Conservation (phyloP, 2,888 invertebrate species). For the Eupithecia exiguata region DNA sequence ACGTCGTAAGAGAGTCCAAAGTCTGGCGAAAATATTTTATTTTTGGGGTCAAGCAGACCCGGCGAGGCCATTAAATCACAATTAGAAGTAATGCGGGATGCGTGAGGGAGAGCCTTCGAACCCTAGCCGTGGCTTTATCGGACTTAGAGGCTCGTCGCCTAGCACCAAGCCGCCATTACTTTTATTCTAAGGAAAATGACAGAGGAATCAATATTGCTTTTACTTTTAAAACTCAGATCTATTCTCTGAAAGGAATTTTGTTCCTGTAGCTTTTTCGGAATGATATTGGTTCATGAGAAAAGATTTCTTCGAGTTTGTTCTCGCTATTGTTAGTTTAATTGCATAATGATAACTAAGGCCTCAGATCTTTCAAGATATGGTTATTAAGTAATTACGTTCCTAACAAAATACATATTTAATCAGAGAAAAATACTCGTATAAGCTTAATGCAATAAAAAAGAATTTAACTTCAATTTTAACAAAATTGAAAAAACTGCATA, state of each 20-base stretch:
- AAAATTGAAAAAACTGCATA: too few relatives aligned
- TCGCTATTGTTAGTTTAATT: neutral
- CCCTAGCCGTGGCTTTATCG: slow-evolving; percentile 69
- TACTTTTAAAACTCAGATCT: slow-evolving; percentile 30
- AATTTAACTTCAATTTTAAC: too few relatives aligned
- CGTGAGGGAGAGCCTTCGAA: slow-evolving; percentile 70
- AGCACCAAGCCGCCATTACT: slow-evolving; percentile 63
- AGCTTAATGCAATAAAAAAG: too few relatives aligned
- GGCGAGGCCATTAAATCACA: slow-evolving; percentile 80
- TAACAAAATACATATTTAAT: too few relatives aligned
- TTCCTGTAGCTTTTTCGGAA: neutral
- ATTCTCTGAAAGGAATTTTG: neutral
- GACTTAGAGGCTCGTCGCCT: slow-evolving; percentile 75
- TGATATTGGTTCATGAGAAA: neutral
- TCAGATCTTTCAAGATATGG: too few relatives aligned
- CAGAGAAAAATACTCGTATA: too few relatives aligned
- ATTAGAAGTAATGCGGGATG: slow-evolving; percentile 82
- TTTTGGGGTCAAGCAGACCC: slow-evolving; percentile 73
- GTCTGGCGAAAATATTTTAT: slow-evolving; percentile 61
- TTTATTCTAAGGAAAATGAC: slow-evolving; percentile 27
- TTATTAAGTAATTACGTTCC: too few relatives aligned
- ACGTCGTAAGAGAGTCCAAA: slow-evolving; percentile 11
- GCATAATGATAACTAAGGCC: too few relatives aligned
- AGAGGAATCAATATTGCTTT: slow-evolving; percentile 27
- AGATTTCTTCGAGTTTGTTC: neutral